Evolutionary conservation across 1,140 invertebrate genomes (phyloP), one percentile per base, ranked within the genome.

Genomic region (Drosophila sproati): DNA sequence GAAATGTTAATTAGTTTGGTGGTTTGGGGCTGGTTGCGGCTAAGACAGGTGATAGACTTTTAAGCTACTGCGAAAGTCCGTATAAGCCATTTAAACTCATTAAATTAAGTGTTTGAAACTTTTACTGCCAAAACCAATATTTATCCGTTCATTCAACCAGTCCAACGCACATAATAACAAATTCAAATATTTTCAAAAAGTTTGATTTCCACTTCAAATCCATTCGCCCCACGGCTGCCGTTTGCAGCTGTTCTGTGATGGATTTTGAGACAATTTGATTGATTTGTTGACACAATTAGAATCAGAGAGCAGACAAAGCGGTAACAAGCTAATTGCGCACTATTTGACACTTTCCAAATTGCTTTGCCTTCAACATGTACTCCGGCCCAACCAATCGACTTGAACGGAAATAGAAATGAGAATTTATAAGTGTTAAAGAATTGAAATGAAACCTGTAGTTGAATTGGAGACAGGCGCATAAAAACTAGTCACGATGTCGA

Each of bases 221-320:
- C 78, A 52, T 52, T 72, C 61, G 52, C 64, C 31, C 61, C 61
- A 50, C 57, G 60, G 56, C 34, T 56, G 45, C 43, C 37, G 35
- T 57, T 62, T 50, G 10, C 70, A 54, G 56, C 32, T 60, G 57
- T 32, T 41, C 73, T 64, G 50, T 78, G 81, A 74, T 77, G 68
- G 59, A 88, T 76, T 88, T 89, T 69, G 80, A 83, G 73, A 55
- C 83, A 88, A 88, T 88, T 88, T 88, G 80, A 88, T 78, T 82
- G 82, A 87, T 89, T 89, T 78, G 73, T 89, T 89, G 80, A 83
- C 69, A 80, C 48, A 66, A 60, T 60, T 55, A 51, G 48, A 56
- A 51, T 28, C 45, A 45, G 34, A 79, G 4, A 31, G 31, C 7
- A n/a, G 64, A 8, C 45, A 57, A 47, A 39, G 6, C 4, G 20